Percentiles rank a stretch among this genome's conserved stretches.
phyloP scores from a whole-genome alignment of 2,888 invertebrate genomes.

The Galerucella calmariensis region DNA sequence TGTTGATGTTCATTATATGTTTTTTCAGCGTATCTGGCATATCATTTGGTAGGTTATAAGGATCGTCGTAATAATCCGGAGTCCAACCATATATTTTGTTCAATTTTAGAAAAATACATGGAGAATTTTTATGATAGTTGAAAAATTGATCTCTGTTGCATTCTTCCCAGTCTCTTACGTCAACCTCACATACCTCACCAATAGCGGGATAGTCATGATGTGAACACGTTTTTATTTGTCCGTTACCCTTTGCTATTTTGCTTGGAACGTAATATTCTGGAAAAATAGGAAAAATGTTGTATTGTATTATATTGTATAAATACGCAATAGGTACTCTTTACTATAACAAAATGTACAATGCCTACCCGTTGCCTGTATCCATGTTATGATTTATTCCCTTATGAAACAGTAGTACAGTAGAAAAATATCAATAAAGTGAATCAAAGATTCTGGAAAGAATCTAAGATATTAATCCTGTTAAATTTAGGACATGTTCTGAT shows the following conservation, averaged over 20 bases:
- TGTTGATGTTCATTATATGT: constrained; percentile 68
- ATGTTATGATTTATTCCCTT: constrained; percentile 16
- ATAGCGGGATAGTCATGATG: constrained; percentile 58
- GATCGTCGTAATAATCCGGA: constrained; percentile 83
- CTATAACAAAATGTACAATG: too few species aligned
- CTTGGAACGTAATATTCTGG: constrained; percentile 62
- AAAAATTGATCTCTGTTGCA: constrained; percentile 88
- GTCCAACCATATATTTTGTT: constrained; percentile 95
- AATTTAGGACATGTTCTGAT: too few species aligned
- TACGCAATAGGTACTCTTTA: too few species aligned
- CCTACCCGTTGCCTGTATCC: too few species aligned
- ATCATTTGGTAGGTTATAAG: constrained; percentile 73
- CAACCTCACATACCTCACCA: constrained; percentile 86
- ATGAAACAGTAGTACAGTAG: too few species aligned
- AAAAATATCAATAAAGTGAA: too few species aligned
- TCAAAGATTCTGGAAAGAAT: too few species aligned
- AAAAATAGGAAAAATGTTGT: constrained; percentile 38
- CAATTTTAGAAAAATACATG: constrained; percentile 94
- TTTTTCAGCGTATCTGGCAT: constrained; percentile 81
- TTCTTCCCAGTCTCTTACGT: constrained; percentile 81
- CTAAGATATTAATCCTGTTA: too few species aligned
- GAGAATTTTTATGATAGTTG: constrained; percentile 91
- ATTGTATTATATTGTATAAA: too few species aligned
- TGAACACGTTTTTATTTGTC: constrained; percentile 60
- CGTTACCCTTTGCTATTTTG: constrained; percentile 63